Evolutionary conservation across 2,888 invertebrate genomes (phyloP).

Genomic region (Patella pellucida): DNA sequence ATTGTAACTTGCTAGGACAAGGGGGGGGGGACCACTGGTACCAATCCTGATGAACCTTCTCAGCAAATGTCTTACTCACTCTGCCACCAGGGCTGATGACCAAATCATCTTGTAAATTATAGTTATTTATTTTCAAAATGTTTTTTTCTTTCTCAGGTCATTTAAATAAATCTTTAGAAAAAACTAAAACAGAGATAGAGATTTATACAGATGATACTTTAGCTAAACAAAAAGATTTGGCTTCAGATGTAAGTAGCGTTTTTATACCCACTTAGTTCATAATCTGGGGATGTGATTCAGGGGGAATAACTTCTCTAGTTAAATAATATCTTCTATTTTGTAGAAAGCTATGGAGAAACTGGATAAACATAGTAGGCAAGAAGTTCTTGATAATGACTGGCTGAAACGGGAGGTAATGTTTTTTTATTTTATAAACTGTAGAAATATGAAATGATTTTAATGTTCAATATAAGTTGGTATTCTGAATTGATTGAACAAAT

Average conservation of each 20-base stretch:
- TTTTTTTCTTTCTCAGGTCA: slow-evolving; percentile 47
- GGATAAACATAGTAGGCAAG: slow-evolving; percentile 68
- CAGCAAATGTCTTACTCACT: too few relatives aligned
- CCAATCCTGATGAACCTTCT: too few relatives aligned
- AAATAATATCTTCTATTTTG: slow-evolving; percentile 24
- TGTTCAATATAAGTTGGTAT: neutral
- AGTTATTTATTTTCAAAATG: neutral
- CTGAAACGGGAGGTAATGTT: slow-evolving; percentile 63
- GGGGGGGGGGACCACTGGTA: too few relatives aligned
- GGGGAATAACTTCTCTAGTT: neutral
- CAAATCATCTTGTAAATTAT: too few relatives aligned
- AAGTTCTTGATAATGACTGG: slow-evolving; percentile 70
- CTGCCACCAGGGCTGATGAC: too few relatives aligned
- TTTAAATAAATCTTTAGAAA: slow-evolving; percentile 52
- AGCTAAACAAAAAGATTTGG: slow-evolving; percentile 64
- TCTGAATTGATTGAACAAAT: neutral
- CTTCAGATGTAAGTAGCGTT: slow-evolving; percentile 58
- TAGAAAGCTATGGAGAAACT: slow-evolving; percentile 68
- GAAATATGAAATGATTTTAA: neutral
- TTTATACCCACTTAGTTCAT: neutral
- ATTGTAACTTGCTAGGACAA: too few relatives aligned
- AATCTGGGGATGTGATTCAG: neutral
- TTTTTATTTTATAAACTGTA: neutral
- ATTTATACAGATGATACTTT: slow-evolving; percentile 57
- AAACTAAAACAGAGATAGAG: slow-evolving; percentile 57